Evolutionary conservation across 1,140 invertebrate species (phyloP).

Genomic region (Formica exsecta): DNA sequence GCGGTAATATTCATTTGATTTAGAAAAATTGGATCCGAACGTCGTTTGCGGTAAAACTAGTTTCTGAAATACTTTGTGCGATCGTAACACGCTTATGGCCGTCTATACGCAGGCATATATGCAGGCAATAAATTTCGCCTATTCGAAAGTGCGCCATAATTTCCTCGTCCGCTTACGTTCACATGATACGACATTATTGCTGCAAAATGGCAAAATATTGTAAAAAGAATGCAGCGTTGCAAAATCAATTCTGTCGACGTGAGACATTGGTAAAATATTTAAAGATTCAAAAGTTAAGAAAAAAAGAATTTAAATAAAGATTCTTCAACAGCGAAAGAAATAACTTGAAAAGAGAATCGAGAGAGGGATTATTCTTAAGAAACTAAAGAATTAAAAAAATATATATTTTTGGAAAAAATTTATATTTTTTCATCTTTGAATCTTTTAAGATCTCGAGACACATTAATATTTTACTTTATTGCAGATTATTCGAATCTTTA

Average conservation of each 20-base stretch:
- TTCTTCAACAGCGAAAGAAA: background rate
- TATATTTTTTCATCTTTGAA: background rate
- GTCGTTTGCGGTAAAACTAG: conserved; percentile 14
- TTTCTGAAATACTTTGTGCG: conserved; percentile 44
- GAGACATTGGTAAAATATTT: too few relatives aligned
- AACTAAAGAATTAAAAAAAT: too few relatives aligned
- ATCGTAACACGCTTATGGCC: conserved; percentile 55
- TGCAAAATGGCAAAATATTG: background rate
- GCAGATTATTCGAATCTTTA: background rate
- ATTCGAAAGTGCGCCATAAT: conserved; percentile 44
- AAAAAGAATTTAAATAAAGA: background rate
- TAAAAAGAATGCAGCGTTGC: background rate
- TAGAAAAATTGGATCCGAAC: conserved; percentile 56
- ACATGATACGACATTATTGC: conserved; percentile 23
- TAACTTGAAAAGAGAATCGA: background rate
- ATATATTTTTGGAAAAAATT: background rate
- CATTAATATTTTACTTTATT: background rate
- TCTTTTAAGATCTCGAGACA: too few relatives aligned
- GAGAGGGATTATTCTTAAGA: too few relatives aligned
- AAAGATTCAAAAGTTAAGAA: background rate
- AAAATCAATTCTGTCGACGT: conserved; percentile 23
- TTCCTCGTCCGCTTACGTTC: conserved; percentile 32
- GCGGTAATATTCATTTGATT: conserved; percentile 48
- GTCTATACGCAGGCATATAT: conserved; percentile 41
- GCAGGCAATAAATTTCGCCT: conserved; percentile 41